Conservation (phyloP, 1,140 invertebrate genomes). For the Onthophagus taurus region DNA sequence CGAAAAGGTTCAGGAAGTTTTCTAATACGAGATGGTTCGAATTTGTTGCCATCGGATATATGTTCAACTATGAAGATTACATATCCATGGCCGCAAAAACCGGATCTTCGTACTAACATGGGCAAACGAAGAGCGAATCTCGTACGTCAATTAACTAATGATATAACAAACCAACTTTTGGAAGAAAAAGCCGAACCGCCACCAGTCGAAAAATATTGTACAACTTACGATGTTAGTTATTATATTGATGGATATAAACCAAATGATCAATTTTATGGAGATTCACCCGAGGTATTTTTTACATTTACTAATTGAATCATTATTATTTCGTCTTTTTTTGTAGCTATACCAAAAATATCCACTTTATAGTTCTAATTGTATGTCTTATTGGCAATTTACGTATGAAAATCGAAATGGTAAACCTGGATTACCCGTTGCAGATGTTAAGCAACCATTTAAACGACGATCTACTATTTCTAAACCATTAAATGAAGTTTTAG, state of each 20-base stretch:
- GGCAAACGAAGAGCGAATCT: conserved; percentile 14
- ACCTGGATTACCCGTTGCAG: conserved; percentile 9
- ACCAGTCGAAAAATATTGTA: conserved; percentile 17
- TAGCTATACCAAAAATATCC: conserved; percentile 21
- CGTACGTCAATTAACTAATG: conserved; percentile 12
- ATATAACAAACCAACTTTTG: conserved; percentile 14
- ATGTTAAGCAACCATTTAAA: conserved; percentile 21
- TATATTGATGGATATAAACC: conserved; percentile 11
- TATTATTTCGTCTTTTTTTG: conserved; percentile 5
- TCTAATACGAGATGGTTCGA: too few relatives aligned
- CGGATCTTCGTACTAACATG: not conserved
- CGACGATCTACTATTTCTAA: conserved; percentile 17
- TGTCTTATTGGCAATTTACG: conserved; percentile 16
- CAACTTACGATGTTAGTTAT: conserved; percentile 18
- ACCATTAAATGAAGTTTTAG: conserved; percentile 17
- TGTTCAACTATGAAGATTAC: conserved; percentile 13
- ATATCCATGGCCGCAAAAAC: conserved; percentile 1
- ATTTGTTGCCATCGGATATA: too few relatives aligned
- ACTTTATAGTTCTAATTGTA: conserved; percentile 14
- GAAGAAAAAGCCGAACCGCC: conserved; percentile 14
- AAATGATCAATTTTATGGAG: conserved; percentile 10
- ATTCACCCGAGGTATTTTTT: conserved; percentile 12
- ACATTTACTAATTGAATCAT: not conserved
- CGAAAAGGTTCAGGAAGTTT: too few relatives aligned
- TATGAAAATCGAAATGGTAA: conserved; percentile 12